Conservation (phyloP, 1,140 invertebrate species). For the Drosophila lini region DNA sequence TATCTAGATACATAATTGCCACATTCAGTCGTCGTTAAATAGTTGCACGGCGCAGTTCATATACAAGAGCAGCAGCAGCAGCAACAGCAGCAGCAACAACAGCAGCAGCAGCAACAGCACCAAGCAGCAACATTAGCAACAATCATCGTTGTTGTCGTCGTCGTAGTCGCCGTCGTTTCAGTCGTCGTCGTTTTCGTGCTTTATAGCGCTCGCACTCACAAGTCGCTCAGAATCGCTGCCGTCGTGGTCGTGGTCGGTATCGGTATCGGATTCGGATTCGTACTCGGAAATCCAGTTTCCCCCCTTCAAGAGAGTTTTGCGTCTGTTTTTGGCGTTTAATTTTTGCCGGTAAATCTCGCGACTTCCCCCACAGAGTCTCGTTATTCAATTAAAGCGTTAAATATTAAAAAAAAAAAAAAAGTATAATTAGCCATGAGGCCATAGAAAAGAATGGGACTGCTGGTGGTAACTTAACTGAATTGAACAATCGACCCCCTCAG, state of each 20-base stretch:
- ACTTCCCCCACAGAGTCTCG: constrained; percentile 6
- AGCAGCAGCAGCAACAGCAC: constrained; percentile 36
- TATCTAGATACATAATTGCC: constrained; percentile 85
- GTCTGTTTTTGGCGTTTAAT: constrained; percentile 17
- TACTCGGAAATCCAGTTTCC: constrained; percentile 34
- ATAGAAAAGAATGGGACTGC: constrained; percentile 47
- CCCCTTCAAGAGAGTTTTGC: neutral
- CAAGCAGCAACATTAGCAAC: constrained; percentile 39
- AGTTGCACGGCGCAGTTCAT: constrained; percentile 84
- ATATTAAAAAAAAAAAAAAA: neutral
- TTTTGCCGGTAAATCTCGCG: constrained; percentile 42
- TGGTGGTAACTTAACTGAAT: constrained; percentile 36
- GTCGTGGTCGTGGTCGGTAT: constrained; percentile 74
- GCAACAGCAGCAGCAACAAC: constrained; percentile 29
- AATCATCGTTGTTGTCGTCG: constrained; percentile 50
- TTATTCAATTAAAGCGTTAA: constrained; percentile 58
- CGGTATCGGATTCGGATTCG: constrained; percentile 65
- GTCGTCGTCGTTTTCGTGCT: constrained; percentile 71
- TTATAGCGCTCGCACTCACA: constrained; percentile 76
- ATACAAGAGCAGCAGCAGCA: constrained; percentile 34
- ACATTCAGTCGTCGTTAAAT: constrained; percentile 84
- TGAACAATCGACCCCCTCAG: constrained; percentile 58
- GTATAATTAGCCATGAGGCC: constrained; percentile 62
- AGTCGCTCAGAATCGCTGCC: constrained; percentile 79
- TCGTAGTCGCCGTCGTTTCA: constrained; percentile 51